These are phyloP conservation scores for Onychomys leucogaster DNA, from an alignment of 2,797 vertebrate genomes.

Conservation along the genomic window DNA sequence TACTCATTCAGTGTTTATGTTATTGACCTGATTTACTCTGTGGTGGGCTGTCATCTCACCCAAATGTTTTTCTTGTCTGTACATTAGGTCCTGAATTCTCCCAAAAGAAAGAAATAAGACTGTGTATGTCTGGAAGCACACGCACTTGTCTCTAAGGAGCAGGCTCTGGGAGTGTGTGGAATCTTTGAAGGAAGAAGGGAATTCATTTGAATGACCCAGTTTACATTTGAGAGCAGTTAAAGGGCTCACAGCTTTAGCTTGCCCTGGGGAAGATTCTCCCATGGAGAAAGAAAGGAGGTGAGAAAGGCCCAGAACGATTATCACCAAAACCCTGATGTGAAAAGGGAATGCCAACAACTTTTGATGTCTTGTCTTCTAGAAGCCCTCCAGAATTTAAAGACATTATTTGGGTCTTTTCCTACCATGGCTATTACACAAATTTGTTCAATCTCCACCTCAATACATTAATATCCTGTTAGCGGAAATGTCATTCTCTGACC, in stretches of 20 bases:
- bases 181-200: not conserved
- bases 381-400: not conserved
- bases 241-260: not conserved
- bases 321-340: not conserved
- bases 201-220: constrained; percentile 13
- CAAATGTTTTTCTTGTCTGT: not conserved
- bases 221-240: not conserved
- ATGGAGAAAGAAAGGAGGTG: not conserved
- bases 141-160: not conserved
- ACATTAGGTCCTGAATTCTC: not conserved
- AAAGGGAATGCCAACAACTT: not conserved
- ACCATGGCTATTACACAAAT: not conserved
- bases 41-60: not conserved
- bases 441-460: not conserved
- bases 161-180: not conserved
- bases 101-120: not conserved
- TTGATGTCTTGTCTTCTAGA: not conserved
- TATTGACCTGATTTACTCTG: not conserved
- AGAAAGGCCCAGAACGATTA: constrained; percentile 5
- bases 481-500: not conserved
- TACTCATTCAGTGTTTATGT: not conserved
- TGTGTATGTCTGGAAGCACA: not conserved
- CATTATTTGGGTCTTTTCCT: not conserved
- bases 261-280: not conserved
- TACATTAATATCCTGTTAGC: not conserved